These are phyloP conservation scores for Cataglyphis hispanica DNA, from an alignment of 1,140 invertebrate species.

Conservation along the genomic window DNA sequence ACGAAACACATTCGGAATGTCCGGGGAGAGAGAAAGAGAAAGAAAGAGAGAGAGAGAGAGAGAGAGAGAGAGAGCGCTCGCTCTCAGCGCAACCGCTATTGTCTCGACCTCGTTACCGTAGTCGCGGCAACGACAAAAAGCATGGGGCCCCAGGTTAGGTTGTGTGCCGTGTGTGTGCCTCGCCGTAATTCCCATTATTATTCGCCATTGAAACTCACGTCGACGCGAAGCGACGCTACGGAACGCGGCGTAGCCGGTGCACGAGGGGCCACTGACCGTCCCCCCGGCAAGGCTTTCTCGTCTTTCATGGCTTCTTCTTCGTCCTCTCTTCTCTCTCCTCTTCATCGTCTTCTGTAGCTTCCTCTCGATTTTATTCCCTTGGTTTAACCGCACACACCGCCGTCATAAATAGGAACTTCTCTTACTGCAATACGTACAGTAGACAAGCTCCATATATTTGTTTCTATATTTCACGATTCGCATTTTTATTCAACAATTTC, in stretches of 20 bases:
- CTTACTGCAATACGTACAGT: neutral
- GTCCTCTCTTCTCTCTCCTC: constrained; percentile 59
- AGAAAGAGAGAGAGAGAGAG: no score
- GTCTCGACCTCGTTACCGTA: constrained; percentile 58
- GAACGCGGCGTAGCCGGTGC: constrained; percentile 74
- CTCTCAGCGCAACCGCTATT: constrained; percentile 38
- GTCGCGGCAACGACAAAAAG: constrained; percentile 42
- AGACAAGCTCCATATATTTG: neutral
- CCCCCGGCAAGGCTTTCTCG: constrained; percentile 82
- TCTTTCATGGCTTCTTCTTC: constrained; percentile 67
- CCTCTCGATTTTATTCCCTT: constrained; percentile 70
- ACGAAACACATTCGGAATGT: constrained; percentile 7
- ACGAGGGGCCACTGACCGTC: constrained; percentile 83
- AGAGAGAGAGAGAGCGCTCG: neutral
- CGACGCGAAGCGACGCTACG: constrained; percentile 32
- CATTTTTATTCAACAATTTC: neutral
- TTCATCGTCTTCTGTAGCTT: constrained; percentile 47
- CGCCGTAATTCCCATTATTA: constrained; percentile 55
- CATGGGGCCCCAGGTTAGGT: constrained; percentile 11
- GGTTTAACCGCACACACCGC: constrained; percentile 9
- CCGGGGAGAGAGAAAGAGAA: neutral
- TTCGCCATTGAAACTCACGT: constrained; percentile 45
- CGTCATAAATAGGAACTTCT: constrained; percentile 41
- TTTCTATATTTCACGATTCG: neutral
- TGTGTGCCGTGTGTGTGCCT: neutral